phyloP scores from a whole-genome alignment of 2,113 vertebrate species.

The Limnothrissa miodon region DNA sequence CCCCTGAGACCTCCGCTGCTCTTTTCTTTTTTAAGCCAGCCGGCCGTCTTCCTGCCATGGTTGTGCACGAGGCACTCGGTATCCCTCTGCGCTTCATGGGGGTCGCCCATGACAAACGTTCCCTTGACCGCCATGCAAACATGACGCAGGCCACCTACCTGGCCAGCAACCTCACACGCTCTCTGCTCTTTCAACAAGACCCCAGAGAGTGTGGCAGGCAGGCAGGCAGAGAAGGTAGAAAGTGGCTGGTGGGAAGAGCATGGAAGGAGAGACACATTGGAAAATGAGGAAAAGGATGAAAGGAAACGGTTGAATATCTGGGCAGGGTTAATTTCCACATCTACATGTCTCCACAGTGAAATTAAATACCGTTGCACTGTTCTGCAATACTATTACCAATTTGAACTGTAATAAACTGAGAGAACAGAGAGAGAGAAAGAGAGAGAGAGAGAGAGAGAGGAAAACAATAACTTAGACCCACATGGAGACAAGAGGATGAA shows the following conservation, averaged over 20 bases:
- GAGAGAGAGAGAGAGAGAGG: background rate
- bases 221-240: background rate
- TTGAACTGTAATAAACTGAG: background rate
- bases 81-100: constrained; percentile 58
- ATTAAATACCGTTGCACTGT: background rate
- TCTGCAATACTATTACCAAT: background rate
- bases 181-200: constrained; percentile 66
- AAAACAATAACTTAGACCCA: constrained; percentile 31
- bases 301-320: background rate
- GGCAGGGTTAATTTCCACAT: background rate
- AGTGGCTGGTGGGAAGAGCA: background rate
- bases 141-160: constrained; percentile 54
- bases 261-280: background rate
- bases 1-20: background rate
- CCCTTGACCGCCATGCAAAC: constrained; percentile 68
- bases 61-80: background rate
- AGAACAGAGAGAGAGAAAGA: background rate
- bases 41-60: background rate
- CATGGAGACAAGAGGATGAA: constrained; percentile 24
- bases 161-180: background rate
- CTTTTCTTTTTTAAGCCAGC: background rate
- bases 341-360: background rate
- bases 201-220: constrained; percentile 68
- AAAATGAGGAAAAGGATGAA: background rate
- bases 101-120: constrained; percentile 79